These are phyloP conservation scores for Nomada flava DNA, from an alignment of 2,888 invertebrate species.

Conservation along the genomic window DNA sequence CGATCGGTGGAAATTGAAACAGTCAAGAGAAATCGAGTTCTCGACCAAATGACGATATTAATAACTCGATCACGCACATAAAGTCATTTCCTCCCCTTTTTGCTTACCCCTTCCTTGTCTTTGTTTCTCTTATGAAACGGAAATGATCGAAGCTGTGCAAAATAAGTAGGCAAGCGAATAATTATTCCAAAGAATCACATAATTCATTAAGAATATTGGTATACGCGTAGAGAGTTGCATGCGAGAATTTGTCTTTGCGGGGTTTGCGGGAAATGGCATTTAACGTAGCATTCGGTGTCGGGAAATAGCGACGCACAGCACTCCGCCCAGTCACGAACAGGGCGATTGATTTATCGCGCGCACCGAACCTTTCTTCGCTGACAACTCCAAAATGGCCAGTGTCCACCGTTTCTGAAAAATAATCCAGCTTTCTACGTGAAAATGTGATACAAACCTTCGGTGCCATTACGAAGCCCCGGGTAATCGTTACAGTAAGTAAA, in stretches of 20 bases:
- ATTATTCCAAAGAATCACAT: no score
- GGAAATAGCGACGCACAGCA: background rate
- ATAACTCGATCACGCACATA: background rate
- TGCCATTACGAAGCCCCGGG: background rate
- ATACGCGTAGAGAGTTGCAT: background rate
- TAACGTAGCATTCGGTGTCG: background rate
- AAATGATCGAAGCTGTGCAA: no score
- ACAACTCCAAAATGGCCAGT: background rate
- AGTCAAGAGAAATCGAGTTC: no score
- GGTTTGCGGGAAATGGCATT: background rate
- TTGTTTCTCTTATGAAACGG: no score
- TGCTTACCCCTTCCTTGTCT: no score
- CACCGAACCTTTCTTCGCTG: background rate
- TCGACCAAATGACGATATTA: background rate
- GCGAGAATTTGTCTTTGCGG: background rate
- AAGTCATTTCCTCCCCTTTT: background rate
- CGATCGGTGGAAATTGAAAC: background rate
- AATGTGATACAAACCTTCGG: background rate
- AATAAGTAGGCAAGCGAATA: no score
- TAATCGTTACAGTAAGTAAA: no score
- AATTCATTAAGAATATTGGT: background rate
- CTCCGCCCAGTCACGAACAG: constrained; percentile 1
- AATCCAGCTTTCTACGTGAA: background rate
- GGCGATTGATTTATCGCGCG: constrained; percentile 15
- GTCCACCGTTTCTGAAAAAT: background rate